Percentiles rank a stretch among this genome's conserved stretches.
Evolutionary conservation across 2,113 vertebrate species (phyloP).

Genomic region (Lophius piscatorius): DNA sequence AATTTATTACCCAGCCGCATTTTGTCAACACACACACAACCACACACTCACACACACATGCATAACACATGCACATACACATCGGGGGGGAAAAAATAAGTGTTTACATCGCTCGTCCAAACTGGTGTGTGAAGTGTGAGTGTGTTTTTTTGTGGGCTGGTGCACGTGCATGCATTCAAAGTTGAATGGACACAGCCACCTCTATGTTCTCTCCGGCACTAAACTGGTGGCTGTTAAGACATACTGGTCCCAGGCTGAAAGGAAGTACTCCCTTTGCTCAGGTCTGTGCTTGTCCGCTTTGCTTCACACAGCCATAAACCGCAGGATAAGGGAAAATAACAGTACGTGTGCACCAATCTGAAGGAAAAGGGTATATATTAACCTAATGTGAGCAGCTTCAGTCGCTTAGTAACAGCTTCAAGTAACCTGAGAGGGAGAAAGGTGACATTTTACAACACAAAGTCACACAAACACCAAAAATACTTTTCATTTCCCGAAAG

Average conservation of each 20-base stretch:
- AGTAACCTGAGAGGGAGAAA: constrained; percentile 16
- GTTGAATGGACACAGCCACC: constrained; percentile 64
- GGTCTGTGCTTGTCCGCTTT: constrained; percentile 54
- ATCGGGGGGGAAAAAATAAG: too few relatives aligned
- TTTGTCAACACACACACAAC: constrained; percentile 33
- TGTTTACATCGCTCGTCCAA: constrained; percentile 49
- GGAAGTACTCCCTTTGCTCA: constrained; percentile 61
- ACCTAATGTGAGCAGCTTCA: constrained; percentile 26
- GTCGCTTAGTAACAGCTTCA: constrained; percentile 5
- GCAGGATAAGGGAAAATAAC: constrained; percentile 30
- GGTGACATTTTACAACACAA: constrained; percentile 14
- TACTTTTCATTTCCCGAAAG: constrained; percentile 19
- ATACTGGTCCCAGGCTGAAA: constrained; percentile 53
- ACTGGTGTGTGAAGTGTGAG: constrained; percentile 15
- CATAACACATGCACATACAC: too few relatives aligned
- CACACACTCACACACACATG: constrained; percentile 5
- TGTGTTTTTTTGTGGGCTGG: constrained; percentile 29
- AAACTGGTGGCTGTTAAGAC: constrained; percentile 60
- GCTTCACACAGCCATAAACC: constrained; percentile 35
- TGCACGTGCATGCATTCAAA: constrained; percentile 64
- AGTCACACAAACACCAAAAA: constrained; percentile 5
- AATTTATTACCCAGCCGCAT: constrained; percentile 41
- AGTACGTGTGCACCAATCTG: constrained; percentile 2
- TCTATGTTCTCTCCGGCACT: constrained; percentile 64
- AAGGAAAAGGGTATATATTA: constrained; percentile 22